These are phyloP conservation scores for Cremastinae sp. DNA, from an alignment of 2,888 invertebrate species.

Conservation along the genomic window DNA sequence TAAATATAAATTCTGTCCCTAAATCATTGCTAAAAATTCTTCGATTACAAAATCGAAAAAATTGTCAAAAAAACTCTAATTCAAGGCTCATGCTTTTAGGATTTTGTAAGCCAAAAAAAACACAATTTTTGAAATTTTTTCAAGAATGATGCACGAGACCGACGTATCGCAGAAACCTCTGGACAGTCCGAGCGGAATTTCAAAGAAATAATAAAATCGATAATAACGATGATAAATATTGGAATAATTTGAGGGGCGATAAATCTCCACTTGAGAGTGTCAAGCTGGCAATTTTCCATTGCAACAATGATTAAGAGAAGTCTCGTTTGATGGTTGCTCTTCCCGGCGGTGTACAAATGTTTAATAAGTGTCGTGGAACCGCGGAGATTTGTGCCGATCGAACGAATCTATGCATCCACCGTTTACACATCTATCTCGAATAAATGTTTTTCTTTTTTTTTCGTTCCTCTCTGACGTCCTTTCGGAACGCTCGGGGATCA, in stretches of 20 bases:
- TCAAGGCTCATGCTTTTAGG: too few species aligned
- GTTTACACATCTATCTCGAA: slow-evolving; percentile 19
- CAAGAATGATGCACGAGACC: not conserved
- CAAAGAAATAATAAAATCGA: too few species aligned
- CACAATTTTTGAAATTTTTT: too few species aligned
- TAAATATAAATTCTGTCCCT: too few species aligned
- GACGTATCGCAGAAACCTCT: too few species aligned
- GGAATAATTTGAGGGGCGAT: slow-evolving; percentile 35
- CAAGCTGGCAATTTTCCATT: slow-evolving; percentile 42
- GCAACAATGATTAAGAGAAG: slow-evolving; percentile 39
- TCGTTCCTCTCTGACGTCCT: slow-evolving; percentile 51
- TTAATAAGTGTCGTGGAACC: slow-evolving; percentile 57
- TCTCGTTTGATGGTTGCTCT: slow-evolving; percentile 19
- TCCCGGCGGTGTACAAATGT: slow-evolving; percentile 48
- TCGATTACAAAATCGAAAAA: too few species aligned
- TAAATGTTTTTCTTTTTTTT: too few species aligned
- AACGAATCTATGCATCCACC: slow-evolving; percentile 1
- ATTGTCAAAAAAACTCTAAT: too few species aligned
- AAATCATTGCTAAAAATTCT: too few species aligned
- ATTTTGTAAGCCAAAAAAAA: too few species aligned
- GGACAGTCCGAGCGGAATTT: too few species aligned
- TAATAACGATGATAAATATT: slow-evolving; percentile 20
- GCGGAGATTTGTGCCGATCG: slow-evolving; percentile 9
- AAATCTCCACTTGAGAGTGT: slow-evolving; percentile 50
- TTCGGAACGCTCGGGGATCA: slow-evolving; percentile 2